Percentiles rank a stretch among this genome's conserved stretches.
These are phyloP conservation scores for Epinephelus malabaricus DNA, from an alignment of 2,797 vertebrate genomes.

Conservation along the genomic window DNA sequence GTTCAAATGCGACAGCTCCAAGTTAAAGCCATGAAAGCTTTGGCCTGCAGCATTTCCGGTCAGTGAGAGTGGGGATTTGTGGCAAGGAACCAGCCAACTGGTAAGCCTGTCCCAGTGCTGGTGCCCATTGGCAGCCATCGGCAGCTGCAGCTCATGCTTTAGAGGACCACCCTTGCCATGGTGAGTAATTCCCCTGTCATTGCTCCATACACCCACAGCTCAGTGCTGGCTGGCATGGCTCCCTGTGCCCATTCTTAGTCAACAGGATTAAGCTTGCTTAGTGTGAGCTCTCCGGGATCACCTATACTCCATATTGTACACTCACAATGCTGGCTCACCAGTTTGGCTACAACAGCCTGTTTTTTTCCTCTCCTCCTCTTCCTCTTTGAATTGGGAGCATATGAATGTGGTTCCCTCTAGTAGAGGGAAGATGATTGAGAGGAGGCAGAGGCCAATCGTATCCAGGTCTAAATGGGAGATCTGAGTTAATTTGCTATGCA, in stretches of 20 bases:
- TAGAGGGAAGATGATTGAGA: conserved; percentile 69
- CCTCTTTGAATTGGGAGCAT: conserved; percentile 60
- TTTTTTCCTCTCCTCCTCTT: conserved; percentile 52
- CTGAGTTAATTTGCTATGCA: conserved; percentile 78
- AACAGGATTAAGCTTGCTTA: conserved; percentile 90
- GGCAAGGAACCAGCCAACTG: conserved; percentile 55
- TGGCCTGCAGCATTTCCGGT: conserved; percentile 45
- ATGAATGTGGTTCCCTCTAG: conserved; percentile 67
- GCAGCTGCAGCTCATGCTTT: conserved; percentile 56
- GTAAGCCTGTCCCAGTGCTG: conserved; percentile 58
- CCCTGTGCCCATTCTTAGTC: conserved; percentile 87
- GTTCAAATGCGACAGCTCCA: conserved; percentile 33
- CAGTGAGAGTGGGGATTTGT: conserved; percentile 62
- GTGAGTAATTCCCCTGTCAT: conserved; percentile 82
- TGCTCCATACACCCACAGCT: conserved; percentile 76
- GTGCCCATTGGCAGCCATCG: conserved; percentile 76
- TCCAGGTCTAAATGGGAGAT: conserved; percentile 71
- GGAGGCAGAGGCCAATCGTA: conserved; percentile 66
- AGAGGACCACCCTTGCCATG: conserved; percentile 81
- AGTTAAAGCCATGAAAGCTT: conserved; percentile 44
- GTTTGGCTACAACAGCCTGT: conserved; percentile 77
- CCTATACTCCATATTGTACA: conserved; percentile 84
- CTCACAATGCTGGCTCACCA: conserved; percentile 82
- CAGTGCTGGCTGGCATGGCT: conserved; percentile 83
- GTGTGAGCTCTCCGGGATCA: conserved; percentile 85